Percentiles rank a stretch among this genome's conserved stretches.
Conservation (phyloP, 2,797 vertebrate genomes). For the Acanthornis magna region DNA sequence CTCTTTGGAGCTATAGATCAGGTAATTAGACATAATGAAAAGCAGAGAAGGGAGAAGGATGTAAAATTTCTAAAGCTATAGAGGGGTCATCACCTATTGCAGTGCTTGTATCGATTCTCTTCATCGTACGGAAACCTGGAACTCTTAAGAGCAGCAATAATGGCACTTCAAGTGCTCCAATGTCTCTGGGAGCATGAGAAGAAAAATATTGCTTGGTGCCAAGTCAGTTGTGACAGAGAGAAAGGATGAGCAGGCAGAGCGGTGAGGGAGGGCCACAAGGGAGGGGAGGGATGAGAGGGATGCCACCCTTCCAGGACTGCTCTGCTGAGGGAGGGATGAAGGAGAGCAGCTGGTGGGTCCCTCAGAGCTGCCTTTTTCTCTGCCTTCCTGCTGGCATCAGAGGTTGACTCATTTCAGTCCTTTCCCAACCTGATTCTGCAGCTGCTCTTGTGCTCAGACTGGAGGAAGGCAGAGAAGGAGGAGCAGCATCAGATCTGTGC, state of each 20-base stretch:
- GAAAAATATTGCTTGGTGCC: neutral
- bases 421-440: rapidly evolving
- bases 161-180: neutral
- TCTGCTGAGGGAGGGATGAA: neutral
- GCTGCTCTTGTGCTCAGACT: neutral
- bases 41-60: conserved; percentile 3
- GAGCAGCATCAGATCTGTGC: neutral
- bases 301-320: neutral
- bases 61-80: neutral
- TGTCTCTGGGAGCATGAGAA: neutral
- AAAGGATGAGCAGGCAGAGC: neutral
- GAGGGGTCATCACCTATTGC: neutral
- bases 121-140: neutral
- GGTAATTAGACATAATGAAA: conserved; percentile 22
- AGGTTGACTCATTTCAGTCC: neutral
- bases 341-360: neutral
- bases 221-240: rapidly evolving
- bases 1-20: conserved; percentile 28
- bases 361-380: neutral
- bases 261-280: rapidly evolving
- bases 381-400: neutral
- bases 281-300: too few relatives aligned
- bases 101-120: neutral
- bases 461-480: neutral
- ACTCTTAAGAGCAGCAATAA: neutral